Conservation (phyloP, 2,113 vertebrate species). For the Pteruthius melanotis region DNA sequence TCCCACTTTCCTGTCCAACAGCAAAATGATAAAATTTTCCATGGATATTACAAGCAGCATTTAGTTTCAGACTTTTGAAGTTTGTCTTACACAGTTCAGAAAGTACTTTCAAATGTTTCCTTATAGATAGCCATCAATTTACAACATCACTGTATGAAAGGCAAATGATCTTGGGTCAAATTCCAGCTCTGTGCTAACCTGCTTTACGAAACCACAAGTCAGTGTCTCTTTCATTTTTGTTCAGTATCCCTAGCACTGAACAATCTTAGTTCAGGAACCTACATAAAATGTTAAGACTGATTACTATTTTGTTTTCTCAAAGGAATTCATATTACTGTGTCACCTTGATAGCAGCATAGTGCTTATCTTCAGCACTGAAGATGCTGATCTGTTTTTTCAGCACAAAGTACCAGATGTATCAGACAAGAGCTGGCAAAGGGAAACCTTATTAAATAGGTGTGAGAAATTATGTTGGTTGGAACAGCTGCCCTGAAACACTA, state of each 20-base stretch:
- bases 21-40: background rate
- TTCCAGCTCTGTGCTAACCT: slow-evolving; percentile 12
- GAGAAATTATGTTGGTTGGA: background rate
- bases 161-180: background rate
- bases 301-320: background rate
- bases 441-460: background rate
- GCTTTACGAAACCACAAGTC: background rate
- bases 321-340: background rate
- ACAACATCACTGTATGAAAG: background rate
- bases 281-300: background rate
- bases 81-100: background rate
- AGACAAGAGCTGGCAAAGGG: background rate
- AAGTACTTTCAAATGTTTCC: background rate
- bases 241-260: background rate
- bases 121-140: background rate
- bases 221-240: background rate
- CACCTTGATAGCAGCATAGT: background rate
- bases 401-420: background rate
- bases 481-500: background rate
- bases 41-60: background rate
- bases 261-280: background rate
- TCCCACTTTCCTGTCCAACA: background rate
- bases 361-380: background rate
- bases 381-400: background rate
- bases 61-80: background rate